Evolutionary conservation across 2,797 vertebrate species (phyloP).

Genomic region (Tapera naevia): DNA sequence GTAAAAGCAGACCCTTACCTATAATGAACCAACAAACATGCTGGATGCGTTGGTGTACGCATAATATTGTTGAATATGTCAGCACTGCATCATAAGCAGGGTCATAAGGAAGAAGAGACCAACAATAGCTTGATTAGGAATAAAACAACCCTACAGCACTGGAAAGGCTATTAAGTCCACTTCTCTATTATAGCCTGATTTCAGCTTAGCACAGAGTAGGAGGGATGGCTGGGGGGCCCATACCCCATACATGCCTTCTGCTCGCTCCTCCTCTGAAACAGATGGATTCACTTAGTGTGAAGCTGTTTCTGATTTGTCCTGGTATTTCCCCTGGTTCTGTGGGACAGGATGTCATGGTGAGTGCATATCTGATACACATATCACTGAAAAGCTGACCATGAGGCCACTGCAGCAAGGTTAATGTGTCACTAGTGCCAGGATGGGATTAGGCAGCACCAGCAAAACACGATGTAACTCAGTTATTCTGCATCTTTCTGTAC

Average conservation of each 20-base stretch:
- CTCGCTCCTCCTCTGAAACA: not conserved
- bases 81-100: not conserved
- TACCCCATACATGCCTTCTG: not conserved
- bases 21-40: not conserved
- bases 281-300: not conserved
- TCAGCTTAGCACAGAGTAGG: not conserved
- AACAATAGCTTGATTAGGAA: not conserved
- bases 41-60: too few species aligned
- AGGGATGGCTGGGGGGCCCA: rapidly evolving
- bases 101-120: not conserved
- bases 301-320: not conserved
- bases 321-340: not conserved
- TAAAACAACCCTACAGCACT: not conserved
- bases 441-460: rapidly evolving
- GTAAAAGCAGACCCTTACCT: not conserved
- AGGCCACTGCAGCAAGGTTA: not conserved
- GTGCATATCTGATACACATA: not conserved
- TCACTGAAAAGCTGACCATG: rapidly evolving
- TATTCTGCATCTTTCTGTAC: not conserved
- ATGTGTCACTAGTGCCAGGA: rapidly evolving
- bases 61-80: not conserved
- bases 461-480: not conserved
- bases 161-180: not conserved
- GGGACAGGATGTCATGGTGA: rapidly evolving
- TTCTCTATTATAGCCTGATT: not conserved